Evolutionary conservation across 2,888 invertebrate genomes (phyloP), one percentile per base, ranked within the genome.

Genomic region (Germaria angustata): DNA sequence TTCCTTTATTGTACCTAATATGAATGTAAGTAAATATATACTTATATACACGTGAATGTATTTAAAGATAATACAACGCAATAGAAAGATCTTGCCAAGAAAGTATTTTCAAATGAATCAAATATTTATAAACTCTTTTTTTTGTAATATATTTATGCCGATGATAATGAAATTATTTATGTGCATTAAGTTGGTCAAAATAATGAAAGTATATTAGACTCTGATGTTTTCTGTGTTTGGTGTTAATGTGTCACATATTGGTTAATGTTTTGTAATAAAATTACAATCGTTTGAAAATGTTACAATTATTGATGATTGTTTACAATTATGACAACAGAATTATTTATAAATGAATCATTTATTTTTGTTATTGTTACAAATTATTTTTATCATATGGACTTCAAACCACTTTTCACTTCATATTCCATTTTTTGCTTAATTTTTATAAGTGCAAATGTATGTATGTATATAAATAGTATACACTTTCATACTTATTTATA

Each of bases 271-370:
- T n/a, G n/a, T 46, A 65, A 24, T 75, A 49, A 63, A 20, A 41
- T 53, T 15, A 2, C 61, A 49, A 63, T 71, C n/a, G 34, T 41
- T 65, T 65, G 2, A 32, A 72, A 22, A 49, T 51, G 6, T 55
- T 46, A 3, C 24, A 69, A 51, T 22, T 32, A 57, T 49, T 28
- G 4, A 72, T 34, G 20, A 57, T 66, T 49, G 41, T 63, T 72
- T 55, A 53, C 68, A 76, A 65, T 49, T 44, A 51, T n/a, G 24
- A 15, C 41, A 2, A 51, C 15, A 24, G 28, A 32, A 39, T 55
- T 71, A 39, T 41, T 65, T 65, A 49, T 36, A 65, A 66, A 66
- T 79, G 65, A 79, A 34, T 79, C 65, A 79, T 66, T 72, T 59
- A 51, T 51, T 71, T 78, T 63, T 36, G 1, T 59, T 63, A 32